Base-by-base conservation (phyloP, 2,888 invertebrate genomes). In the Nebria brevicollis region DNA sequence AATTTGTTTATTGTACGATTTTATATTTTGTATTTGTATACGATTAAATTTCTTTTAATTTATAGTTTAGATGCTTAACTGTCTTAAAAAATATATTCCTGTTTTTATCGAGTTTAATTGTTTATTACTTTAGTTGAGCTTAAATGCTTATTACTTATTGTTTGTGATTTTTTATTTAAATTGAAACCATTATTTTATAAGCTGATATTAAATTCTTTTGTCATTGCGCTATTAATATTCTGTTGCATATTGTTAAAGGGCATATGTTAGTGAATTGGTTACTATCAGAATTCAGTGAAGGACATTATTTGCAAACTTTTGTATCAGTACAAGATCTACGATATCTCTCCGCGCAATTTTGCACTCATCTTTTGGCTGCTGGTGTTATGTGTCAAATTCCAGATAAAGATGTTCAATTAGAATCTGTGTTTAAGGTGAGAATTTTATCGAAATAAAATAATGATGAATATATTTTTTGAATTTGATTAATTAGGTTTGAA, bases 181-280 rank as follows among this genome's bases (percentile, higher is more conserved):
- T 34, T 54, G 54, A 54, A 11, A 54, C 2, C 8, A 11, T 54
- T 7, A 54, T 54, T 72, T 72, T 70, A 75, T 82, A 74, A 64
- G 82, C 66, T 34, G 72, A 77, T 68, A 66, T 34, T 5, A 34
- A 34, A 34, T 34, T 34, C 34, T 34, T 4, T 4, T 34, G 34
- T 2, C 34, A 34, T 2, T 34, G 0, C 4, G 5, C 5, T 4
- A 2, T 34, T 34, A 34, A 4, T 34, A 5, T 54, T 0, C 54
- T 54, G 8, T 11, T 54, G 26, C 26, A 11, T 70, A 25, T 54
- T 54, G 54, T 54, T 54, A 34, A 90, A 98, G 97, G 97, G 89
- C 95, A 97, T 90, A 96, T 97, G 95, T 92, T 98, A 86, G 91
- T 97, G 85, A 96, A 96, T 89, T 97, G 97, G 96, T 93, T 97